phyloP scores from a whole-genome alignment of 2,797 vertebrate genomes.

The Poeciliopsis paucimaculata region DNA sequence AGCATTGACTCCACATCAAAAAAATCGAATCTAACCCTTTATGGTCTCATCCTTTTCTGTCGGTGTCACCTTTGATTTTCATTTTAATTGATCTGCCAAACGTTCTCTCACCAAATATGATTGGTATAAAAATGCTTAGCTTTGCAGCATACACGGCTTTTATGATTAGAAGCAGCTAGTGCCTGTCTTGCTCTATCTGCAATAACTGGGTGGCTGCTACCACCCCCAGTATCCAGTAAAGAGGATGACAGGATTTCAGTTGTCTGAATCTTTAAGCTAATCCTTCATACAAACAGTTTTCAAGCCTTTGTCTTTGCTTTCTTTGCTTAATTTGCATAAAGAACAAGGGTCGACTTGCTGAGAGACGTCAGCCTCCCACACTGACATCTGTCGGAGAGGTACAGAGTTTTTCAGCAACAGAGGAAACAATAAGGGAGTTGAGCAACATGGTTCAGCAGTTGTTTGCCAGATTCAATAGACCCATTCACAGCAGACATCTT shows the following conservation, averaged over 20 bases:
- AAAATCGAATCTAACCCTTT: neutral
- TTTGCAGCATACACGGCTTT: neutral
- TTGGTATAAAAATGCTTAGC: neutral
- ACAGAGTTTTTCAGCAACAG: constrained; percentile 4
- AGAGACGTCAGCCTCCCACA: constrained; percentile 1
- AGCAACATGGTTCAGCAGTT: constrained; percentile 11
- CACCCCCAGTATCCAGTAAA: constrained; percentile 16
- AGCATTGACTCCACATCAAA: neutral
- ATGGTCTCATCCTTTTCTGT: neutral
- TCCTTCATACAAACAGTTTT: constrained; percentile 12
- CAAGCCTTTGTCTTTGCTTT: constrained; percentile 8
- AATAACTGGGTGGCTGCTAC: neutral
- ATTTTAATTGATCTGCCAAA: neutral
- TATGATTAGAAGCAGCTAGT: constrained; percentile 1
- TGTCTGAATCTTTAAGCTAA: constrained; percentile 17
- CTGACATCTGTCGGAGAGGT: constrained; percentile 4
- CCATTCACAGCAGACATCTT: constrained; percentile 9
- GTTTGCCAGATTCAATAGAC: constrained; percentile 2
- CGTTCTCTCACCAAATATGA: neutral
- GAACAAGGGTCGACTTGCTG: neutral
- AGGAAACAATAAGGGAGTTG: constrained; percentile 8
- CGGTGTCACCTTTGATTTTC: neutral
- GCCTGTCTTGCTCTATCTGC: neutral
- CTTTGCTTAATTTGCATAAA: constrained; percentile 16
- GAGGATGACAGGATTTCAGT: constrained; percentile 9